Conservation (phyloP, 2,888 invertebrate species). For the Formica aserva region DNA sequence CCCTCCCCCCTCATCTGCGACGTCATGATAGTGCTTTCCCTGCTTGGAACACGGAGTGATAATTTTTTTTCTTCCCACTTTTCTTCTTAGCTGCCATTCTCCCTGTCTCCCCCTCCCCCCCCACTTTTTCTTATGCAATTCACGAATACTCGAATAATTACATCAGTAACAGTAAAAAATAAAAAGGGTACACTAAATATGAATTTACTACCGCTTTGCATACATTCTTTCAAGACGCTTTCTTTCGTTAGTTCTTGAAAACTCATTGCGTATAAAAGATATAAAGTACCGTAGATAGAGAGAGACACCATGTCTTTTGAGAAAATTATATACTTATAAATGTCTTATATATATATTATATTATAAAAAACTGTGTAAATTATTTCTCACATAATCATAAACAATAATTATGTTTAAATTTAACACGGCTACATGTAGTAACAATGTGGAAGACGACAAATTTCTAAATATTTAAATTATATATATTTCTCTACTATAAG, state of each 20-base stretch:
- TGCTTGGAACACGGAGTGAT: constrained; percentile 33
- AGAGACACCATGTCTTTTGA: neutral
- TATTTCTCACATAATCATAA: neutral
- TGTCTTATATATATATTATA: neutral
- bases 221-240: neutral
- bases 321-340: neutral
- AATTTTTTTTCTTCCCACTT: constrained; percentile 9
- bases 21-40: constrained; percentile 25
- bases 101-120: neutral
- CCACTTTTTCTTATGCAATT: neutral
- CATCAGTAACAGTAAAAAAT: neutral
- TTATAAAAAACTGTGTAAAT: neutral
- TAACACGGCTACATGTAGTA: neutral
- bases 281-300: neutral
- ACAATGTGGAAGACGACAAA: neutral
- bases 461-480: neutral
- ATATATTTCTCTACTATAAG: neutral
- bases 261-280: neutral
- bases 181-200: constrained; percentile 17
- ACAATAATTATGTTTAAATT: neutral
- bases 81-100: neutral
- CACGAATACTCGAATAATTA: constrained; percentile 25
- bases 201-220: neutral
- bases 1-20: neutral
- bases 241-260: neutral